These are phyloP conservation scores for Cloeon dipterum DNA, from an alignment of 2,888 invertebrate genomes.

Conservation along the genomic window DNA sequence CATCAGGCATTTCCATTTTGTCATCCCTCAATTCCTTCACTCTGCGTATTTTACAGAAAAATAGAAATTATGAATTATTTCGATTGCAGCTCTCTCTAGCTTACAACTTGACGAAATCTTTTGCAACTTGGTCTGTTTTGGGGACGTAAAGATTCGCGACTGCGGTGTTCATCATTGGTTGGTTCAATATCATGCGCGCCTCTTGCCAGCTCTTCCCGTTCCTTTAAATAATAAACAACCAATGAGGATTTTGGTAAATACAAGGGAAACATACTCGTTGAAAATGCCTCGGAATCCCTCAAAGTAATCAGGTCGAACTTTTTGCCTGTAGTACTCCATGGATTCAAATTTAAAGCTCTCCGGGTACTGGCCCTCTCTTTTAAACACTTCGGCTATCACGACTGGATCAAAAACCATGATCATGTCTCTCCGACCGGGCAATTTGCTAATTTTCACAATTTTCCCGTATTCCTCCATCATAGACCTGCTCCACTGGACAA, in stretches of 20 bases:
- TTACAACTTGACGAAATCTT: constrained; percentile 9
- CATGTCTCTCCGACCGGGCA: constrained; percentile 3
- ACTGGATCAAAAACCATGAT: constrained; percentile 6
- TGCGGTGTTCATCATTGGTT: constrained; percentile 37
- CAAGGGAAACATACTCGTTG: constrained; percentile 10
- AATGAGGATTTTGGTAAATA: constrained; percentile 1
- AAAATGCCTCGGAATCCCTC: constrained; percentile 17
- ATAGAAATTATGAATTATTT: constrained; percentile 11
- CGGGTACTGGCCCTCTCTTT: constrained; percentile 19
- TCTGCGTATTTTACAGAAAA: no score
- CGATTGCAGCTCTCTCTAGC: background rate
- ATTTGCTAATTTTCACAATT: constrained; percentile 2
- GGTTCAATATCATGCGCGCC: constrained; percentile 39
- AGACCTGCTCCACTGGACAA: background rate
- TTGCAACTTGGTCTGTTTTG: constrained; percentile 24
- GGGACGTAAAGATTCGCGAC: constrained; percentile 26
- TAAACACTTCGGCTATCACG: constrained; percentile 11
- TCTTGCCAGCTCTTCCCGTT: constrained; percentile 41
- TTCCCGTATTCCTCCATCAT: constrained; percentile 5
- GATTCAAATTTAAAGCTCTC: constrained; percentile 19
- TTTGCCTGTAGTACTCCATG: constrained; percentile 16
- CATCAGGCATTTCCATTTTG: constrained; percentile 16
- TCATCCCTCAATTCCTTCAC: constrained; percentile 16
- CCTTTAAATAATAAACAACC: constrained; percentile 12
- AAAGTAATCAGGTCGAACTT: constrained; percentile 12